phyloP scores from a whole-genome alignment of 2,888 invertebrate genomes.

The Allacma fusca region DNA sequence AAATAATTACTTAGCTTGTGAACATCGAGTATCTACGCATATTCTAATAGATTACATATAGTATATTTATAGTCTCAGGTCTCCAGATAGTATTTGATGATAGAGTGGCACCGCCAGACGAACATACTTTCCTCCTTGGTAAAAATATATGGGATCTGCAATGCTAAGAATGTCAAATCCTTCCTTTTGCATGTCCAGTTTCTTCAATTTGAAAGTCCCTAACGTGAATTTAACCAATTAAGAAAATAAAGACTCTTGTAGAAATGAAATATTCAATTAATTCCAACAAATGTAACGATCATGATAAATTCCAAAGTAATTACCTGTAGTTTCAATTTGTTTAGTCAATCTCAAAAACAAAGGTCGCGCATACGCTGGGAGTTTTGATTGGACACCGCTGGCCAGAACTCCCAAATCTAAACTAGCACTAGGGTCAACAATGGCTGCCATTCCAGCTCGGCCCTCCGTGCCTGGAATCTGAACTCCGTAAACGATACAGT shows the following conservation, averaged over 20 bases:
- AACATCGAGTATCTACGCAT: no score
- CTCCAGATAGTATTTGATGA: no score
- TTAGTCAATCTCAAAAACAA: slow-evolving; percentile 78
- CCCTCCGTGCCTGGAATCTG: slow-evolving; percentile 40
- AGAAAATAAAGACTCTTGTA: neutral
- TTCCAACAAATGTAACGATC: neutral
- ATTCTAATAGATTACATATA: no score
- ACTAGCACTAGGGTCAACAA: slow-evolving; percentile 76
- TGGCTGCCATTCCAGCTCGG: slow-evolving; percentile 91
- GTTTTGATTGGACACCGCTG: slow-evolving; percentile 72
- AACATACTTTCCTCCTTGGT: slow-evolving; percentile 75
- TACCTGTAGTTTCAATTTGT: slow-evolving; percentile 41
- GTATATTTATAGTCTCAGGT: no score
- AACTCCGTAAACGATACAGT: slow-evolving; percentile 93
- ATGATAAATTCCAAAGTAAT: neutral
- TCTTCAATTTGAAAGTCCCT: slow-evolving; percentile 45
- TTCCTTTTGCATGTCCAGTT: slow-evolving; percentile 32
- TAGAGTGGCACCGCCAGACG: slow-evolving; percentile 67
- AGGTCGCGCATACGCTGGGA: slow-evolving; percentile 88
- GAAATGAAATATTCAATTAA: no score
- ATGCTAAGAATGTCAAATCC: slow-evolving; percentile 63
- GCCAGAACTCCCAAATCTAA: slow-evolving; percentile 72
- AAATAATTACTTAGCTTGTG: no score
- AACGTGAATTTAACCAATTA: neutral
- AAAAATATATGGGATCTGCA: slow-evolving; percentile 78